Base-by-base conservation (phyloP, 2,888 invertebrate species). In the Diarsia brunnea region DNA sequence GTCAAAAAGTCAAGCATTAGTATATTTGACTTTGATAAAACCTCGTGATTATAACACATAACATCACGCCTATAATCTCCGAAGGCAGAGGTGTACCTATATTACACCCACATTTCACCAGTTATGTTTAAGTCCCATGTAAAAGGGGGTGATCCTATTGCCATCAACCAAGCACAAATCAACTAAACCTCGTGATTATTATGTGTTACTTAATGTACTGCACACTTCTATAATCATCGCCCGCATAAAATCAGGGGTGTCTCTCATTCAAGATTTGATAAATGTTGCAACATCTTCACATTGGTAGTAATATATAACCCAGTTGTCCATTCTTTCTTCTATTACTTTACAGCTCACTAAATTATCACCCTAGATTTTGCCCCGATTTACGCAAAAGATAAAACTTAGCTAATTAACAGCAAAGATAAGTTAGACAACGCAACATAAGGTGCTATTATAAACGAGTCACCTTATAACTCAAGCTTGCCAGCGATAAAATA, bases 391-490 rank as follows among this genome's bases (percentile, higher is more conserved):
- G 49, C n/a, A 2, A 45, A 61, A 83, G 61, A 73, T 73, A 55
- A 60, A 27, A 12, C 10, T 12, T 14, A 21, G 47, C 58, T 79
- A 84, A 76, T 73, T 68, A 76, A 69, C 51, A 63, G 61, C 63
- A 64, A 47, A 73, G 81, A 84, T 81, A 74, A 73, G 31, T 51
- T 27, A 69, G 64, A 81, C 64, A 73, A 64, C 38, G 61, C 73
- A 27, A 64, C 31, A 67, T 68, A 70, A 51, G 63, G 63, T 67
- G 55, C 77, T 69, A 73, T 71, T 71, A 82, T 61, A 69, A 58
- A 58, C 67, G 60, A 73, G 55, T 69, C 69, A 73, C 68, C 67
- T 16, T 60, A 73, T 63, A 63, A 84, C 47, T 79, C 53, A 66
- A 21, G 47, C 55, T 24, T 31, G 61, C 53, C 19, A 65, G 69